A percentile compares a stretch with the other conserved stretches of the same genome.
Evolutionary conservation across 2,113 vertebrate genomes (phyloP).

Genomic region (Propithecus coquereli): DNA sequence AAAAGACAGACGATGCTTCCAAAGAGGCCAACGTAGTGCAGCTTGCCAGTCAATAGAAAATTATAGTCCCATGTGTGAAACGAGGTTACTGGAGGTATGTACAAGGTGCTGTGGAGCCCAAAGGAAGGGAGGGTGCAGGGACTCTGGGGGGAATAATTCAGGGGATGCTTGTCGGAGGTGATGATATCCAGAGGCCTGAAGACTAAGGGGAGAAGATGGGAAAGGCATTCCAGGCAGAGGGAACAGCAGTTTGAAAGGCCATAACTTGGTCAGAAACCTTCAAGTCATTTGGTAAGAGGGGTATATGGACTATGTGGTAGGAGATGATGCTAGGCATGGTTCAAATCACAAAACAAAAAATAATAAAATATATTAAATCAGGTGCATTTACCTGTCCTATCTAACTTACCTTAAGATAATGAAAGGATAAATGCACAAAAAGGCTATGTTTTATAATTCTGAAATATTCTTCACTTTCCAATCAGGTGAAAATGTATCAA

Average conservation of each 20-base stretch:
- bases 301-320: background rate
- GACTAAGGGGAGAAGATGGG: background rate
- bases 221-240: background rate
- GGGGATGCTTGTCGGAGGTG: background rate
- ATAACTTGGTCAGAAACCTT: background rate
- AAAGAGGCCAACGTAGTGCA: background rate
- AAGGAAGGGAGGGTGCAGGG: background rate
- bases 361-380: background rate
- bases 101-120: background rate
- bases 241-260: background rate
- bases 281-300: background rate
- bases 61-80: background rate
- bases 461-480: background rate
- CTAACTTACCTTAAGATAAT: background rate
- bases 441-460: background rate
- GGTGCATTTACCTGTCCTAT: background rate
- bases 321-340: background rate
- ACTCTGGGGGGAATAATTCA: accelerated
- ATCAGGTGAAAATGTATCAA: background rate
- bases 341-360: conserved; percentile 26
- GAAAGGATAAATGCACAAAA: conserved; percentile 24
- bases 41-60: background rate
- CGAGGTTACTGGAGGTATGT: too few relatives aligned
- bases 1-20: background rate
- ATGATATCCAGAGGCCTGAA: background rate